phyloP scores from a whole-genome alignment of 2,797 vertebrate genomes.

The Cheirogaleus major region DNA sequence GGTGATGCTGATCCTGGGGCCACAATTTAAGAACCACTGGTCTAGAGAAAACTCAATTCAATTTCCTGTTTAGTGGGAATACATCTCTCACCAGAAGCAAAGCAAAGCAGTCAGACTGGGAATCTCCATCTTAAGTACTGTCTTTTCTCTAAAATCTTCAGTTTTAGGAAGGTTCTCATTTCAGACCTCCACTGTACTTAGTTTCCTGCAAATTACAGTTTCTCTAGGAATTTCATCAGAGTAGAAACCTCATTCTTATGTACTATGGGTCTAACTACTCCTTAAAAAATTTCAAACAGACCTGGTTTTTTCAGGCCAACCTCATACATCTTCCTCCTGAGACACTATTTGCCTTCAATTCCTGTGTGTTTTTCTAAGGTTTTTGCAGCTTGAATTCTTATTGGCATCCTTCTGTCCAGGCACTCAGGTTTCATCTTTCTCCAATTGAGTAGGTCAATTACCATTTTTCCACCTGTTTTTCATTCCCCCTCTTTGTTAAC shows the following conservation, averaged over 20 bases:
- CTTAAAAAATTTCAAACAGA: neutral
- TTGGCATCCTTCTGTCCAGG: neutral
- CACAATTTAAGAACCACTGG: neutral
- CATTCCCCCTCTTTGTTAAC: neutral
- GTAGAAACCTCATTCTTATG: neutral
- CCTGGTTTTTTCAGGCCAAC: neutral
- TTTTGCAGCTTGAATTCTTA: neutral
- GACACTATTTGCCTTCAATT: neutral
- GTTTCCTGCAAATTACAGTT: neutral
- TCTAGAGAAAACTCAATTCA: neutral
- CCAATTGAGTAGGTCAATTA: neutral
- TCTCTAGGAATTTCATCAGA: neutral
- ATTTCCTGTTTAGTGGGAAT: neutral
- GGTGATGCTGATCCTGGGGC: neutral
- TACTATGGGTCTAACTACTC: neutral
- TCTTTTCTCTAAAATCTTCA: neutral
- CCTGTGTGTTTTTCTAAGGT: neutral
- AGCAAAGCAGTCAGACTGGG: neutral
- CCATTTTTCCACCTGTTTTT: neutral
- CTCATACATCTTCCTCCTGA: neutral
- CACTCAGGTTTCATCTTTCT: neutral
- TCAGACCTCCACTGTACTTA: neutral
- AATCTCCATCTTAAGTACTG: neutral
- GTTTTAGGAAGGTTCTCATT: neutral
- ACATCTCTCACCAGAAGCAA: neutral